Base-by-base conservation (phyloP, 2,113 vertebrate genomes). In the Datnioides undecimradiatus region DNA sequence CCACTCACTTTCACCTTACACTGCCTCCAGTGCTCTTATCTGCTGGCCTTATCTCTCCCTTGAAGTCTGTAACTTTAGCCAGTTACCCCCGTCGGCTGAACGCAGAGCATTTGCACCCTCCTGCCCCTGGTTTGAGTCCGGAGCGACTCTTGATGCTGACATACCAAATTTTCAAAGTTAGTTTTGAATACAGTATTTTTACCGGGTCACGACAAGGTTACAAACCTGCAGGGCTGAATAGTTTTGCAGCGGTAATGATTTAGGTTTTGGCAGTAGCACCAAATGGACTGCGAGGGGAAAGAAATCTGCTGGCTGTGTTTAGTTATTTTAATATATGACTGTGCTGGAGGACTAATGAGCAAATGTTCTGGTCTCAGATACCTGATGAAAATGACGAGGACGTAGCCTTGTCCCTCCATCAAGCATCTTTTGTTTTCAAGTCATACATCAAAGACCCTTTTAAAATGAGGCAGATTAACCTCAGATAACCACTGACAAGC, bases 391-490 rank as follows among this genome's bases (percentile, higher is more conserved):
- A 64, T 49, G 71, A 83, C 59, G 74, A 82, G 71, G 80, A 65
- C 58, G 0, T 25, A 34, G 49, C 73, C 51, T 49, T 72, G 49
- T 68, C 68, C 34, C 34, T 54, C n/a, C 31, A 48, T 66, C 49
- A 27, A 55, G 17, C 17, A 0, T n/a, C 31, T 51, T 83, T 80
- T 82, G 65, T 85, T 85, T 88, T 73, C 66, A 63, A 78, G 67
- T 79, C 82, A 59, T 51, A 76, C 16, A 33, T 79, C 58, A 74
- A 54, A 87, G 66, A 77, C 68, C 65, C 51, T 48, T 63, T 77
- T 3, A 67, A 85, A 90, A 78, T 62, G 74, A 73, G 27, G 3
- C 17, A 60, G 65, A 82, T 87, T 87, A 83, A 79, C 87, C 89
- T 84, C 76, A 69, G 72, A 83, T 78, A 85, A 82, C 81, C 73